A percentile compares a stretch with the other conserved stretches of the same genome.
Evolutionary conservation across 2,888 invertebrate species (phyloP).

Genomic region (Octodonta nipae): DNA sequence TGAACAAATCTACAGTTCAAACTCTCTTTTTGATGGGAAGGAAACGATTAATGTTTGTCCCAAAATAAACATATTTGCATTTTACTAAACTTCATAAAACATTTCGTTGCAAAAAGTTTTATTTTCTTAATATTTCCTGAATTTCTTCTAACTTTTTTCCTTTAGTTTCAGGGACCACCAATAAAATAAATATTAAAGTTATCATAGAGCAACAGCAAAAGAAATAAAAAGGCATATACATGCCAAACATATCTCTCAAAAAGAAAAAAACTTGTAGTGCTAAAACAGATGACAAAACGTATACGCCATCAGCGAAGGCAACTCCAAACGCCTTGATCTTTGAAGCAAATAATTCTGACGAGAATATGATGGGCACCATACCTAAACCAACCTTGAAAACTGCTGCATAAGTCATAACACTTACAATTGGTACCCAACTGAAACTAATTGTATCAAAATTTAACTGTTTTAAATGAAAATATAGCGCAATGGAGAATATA

Average conservation of each 20-base stretch:
- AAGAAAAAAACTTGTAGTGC: constrained; percentile 27
- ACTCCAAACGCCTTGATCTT: constrained; percentile 32
- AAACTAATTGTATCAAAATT: constrained; percentile 19
- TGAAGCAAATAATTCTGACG: constrained; percentile 31
- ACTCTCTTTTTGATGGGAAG: too few relatives aligned
- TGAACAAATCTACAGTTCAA: too few relatives aligned
- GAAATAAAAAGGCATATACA: constrained; percentile 29
- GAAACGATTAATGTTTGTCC: too few relatives aligned
- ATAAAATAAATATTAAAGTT: constrained; percentile 24
- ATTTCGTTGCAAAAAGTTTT: too few relatives aligned
- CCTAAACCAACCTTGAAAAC: constrained; percentile 31
- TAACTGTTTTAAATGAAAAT: constrained; percentile 26
- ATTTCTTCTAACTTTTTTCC: constrained; percentile 32
- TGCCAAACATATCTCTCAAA: constrained; percentile 23
- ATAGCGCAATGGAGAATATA: constrained; percentile 26
- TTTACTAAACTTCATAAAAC: too few relatives aligned
- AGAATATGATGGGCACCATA: constrained; percentile 30
- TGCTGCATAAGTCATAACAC: constrained; percentile 28
- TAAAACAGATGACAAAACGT: constrained; percentile 25
- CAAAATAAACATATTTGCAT: too few relatives aligned
- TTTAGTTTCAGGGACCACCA: constrained; percentile 29
- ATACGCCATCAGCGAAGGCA: constrained; percentile 30
- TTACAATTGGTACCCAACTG: constrained; percentile 24
- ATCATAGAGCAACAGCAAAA: constrained; percentile 26
- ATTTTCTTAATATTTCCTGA: constrained; percentile 26